These are phyloP conservation scores for Zaprionus ornatus DNA, from an alignment of 1,140 invertebrate species.

Conservation along the genomic window DNA sequence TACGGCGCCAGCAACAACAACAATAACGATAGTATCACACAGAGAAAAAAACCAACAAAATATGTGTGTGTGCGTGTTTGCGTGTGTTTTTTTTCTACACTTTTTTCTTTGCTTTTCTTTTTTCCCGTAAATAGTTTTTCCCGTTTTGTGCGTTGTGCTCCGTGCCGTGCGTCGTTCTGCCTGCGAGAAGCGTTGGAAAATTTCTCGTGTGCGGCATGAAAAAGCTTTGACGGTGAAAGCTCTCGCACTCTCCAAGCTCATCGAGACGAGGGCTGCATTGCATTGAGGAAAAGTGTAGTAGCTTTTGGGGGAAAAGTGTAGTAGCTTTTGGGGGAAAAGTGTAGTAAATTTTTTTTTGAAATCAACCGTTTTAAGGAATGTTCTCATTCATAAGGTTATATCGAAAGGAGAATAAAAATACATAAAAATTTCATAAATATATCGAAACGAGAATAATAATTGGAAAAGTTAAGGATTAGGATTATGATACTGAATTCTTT, in stretches of 20 bases:
- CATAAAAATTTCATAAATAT: too few relatives aligned
- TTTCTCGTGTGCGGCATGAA: slow-evolving; percentile 39
- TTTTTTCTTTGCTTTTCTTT: slow-evolving; percentile 32
- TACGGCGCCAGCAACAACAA: background rate
- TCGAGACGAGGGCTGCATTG: slow-evolving; percentile 54
- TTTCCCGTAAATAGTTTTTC: slow-evolving; percentile 56
- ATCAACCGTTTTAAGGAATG: background rate
- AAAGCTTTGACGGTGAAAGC: slow-evolving; percentile 38
- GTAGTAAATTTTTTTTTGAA: too few relatives aligned
- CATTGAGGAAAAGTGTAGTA: slow-evolving; percentile 20
- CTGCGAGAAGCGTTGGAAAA: slow-evolving; percentile 62
- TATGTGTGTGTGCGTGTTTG: slow-evolving; percentile 34
- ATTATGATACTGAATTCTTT: too few relatives aligned
- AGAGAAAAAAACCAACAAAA: slow-evolving; percentile 38
- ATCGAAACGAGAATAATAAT: too few relatives aligned
- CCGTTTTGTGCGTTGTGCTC: slow-evolving; percentile 68
- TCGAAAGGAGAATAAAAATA: background rate
- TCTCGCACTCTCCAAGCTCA: slow-evolving; percentile 24
- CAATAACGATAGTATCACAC: background rate
- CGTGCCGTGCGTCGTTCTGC: slow-evolving; percentile 70
- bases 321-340: too few relatives aligned
- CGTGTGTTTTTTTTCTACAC: slow-evolving; percentile 11
- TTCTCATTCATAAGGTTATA: background rate
- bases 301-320: slow-evolving; percentile 1
- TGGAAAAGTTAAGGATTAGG: too few relatives aligned